Evolutionary conservation across 1,140 invertebrate genomes (phyloP), one percentile per base, ranked within the genome.

Genomic region (Cecropterus lyciades): DNA sequence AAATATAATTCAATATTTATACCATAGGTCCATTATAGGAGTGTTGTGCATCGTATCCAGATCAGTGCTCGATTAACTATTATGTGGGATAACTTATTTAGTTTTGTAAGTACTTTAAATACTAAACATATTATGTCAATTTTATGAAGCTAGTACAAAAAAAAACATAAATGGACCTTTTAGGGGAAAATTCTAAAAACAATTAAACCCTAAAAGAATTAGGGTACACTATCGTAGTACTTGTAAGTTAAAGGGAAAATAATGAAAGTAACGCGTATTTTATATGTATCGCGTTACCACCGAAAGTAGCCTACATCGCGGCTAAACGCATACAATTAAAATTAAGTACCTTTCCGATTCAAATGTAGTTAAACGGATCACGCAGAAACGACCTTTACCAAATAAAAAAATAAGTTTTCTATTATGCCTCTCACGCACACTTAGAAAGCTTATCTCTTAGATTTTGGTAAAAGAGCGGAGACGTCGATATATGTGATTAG

Each of bases 281-380:
- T 48, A 60, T 48, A 48, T 60, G 43, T 60, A 46, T 33, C 56
- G 24, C 56, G 56, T 7, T 42, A 46, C 56, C 46, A 7, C 46
- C 56, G 56, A 60, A 60, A 60, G 56, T 60, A 60, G 20, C 56
- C 56, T 45, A 60, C 56, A 16, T 56, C 3, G 13, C n/a, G 20
- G n/a, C 56, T 60, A 60, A 48, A 45, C 56, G 56, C 42, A 60
- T 60, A 46, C 43, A 60, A 60, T 60, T 60, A 60, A 60, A n/a
- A n/a, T 30, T 45, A 45, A 57, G 30, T 43, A 24, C 55, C 55
- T 46, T 17, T 24, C 20, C 3, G 55, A 33, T 60, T 30, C 48
- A 48, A 51, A 62, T n/a, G n/a, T n/a, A n/a, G n/a, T n/a, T n/a
- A n/a, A n/a, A 62, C 57, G 57, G 30, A 60, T 60, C 45, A 45